These are phyloP conservation scores for Bombus ignitus DNA, from an alignment of 1,140 invertebrate genomes.

Conservation along the genomic window DNA sequence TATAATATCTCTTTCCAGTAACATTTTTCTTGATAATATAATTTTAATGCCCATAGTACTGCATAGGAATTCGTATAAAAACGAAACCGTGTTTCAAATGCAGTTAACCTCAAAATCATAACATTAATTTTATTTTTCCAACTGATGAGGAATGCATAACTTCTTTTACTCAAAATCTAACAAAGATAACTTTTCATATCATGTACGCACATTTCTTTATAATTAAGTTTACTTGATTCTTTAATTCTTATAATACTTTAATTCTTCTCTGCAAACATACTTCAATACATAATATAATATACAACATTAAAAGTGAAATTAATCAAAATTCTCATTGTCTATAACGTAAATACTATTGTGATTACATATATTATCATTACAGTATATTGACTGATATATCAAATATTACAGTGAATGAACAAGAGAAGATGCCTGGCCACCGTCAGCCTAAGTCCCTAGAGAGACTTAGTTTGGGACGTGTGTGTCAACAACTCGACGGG, in stretches of 20 bases:
- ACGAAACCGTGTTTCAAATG: background rate
- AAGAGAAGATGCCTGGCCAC: slow-evolving; percentile 80
- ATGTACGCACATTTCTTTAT: background rate
- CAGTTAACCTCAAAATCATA: slow-evolving; percentile 39
- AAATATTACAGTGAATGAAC: slow-evolving; percentile 66
- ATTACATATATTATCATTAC: background rate
- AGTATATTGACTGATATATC: background rate
- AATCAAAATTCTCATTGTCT: no score
- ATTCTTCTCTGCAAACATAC: background rate
- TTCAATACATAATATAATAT: background rate
- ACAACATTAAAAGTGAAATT: background rate
- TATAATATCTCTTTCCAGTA: background rate
- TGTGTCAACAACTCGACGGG: slow-evolving; percentile 79
- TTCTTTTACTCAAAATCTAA: background rate
- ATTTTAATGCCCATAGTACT: background rate
- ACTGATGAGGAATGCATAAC: background rate
- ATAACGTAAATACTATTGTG: background rate
- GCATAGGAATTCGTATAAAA: background rate
- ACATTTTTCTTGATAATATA: background rate
- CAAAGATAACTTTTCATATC: background rate
- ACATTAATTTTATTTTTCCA: background rate
- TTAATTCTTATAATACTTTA: background rate
- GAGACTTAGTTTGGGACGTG: slow-evolving; percentile 78
- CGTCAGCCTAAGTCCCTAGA: slow-evolving; percentile 80
- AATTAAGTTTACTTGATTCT: background rate